Base-by-base conservation (phyloP, 2,888 invertebrate genomes). In the Caenorhabditis doughertyi region DNA sequence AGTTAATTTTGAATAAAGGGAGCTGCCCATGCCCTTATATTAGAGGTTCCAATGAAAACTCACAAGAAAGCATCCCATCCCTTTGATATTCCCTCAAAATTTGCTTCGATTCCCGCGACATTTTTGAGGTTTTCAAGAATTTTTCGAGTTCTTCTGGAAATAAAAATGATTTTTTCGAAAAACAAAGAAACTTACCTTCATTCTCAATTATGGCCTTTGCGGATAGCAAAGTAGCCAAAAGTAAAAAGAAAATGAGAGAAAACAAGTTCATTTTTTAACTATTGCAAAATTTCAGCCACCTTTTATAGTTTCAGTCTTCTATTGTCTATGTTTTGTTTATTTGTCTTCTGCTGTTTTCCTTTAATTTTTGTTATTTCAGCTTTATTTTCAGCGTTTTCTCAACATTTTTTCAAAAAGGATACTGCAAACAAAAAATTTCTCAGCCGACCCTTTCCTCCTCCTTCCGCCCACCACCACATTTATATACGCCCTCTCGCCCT, bases 71-170 rank as follows among this genome's bases (percentile, higher is more conserved):
- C 56, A 49, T 29, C 58, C 67, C 60, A 25, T 68, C 67, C 13
- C 47, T 23, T 39, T 74, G 67, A 49, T 60, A 77, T 23, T 77
- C 47, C 16, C 67, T 18, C 5, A 77, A 42, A 3, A 62, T 23
- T 21, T 77, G 44, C 27, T 77, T 77, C 18, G 77, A 70, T 55
- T 77, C 77, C 3, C 70, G 27, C 0, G 60, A 70, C 25, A 77
- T 29, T 62, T 70, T 68, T 0, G 68, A 25, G n/a, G 27, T 53
- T 49, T 44, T 35, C 29, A 77, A 18, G 18, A 77, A 77, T 3
- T 77, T 21, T 44, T 68, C 60, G 9, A 77, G 25, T 11, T 77
- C 70, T 44, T 77, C 77, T 62, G 51, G 5, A 65, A 65, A 25
- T 32, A 9, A 39, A 11, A 16, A 9, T 39, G n/a, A n/a, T 11